Evolutionary conservation across 1,140 invertebrate genomes (phyloP), one percentile per base, ranked within the genome.

Genomic region (Metaphire vulgaris): DNA sequence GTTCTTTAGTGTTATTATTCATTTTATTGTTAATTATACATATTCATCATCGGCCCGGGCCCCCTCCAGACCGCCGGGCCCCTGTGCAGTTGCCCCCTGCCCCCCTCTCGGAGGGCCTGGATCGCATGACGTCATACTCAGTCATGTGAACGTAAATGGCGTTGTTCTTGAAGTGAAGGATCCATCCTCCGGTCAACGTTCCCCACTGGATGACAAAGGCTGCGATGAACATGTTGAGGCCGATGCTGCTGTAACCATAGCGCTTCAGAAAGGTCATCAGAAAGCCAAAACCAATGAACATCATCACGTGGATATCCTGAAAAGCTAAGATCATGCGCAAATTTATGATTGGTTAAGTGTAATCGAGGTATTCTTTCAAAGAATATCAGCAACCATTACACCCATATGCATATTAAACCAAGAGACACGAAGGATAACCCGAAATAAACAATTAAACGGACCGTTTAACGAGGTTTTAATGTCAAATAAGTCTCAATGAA

Each of bases 251-350:
- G 87, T 92, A 94, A 33, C 93, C 91, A 83, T 96, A 97, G 80
- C 90, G 90, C 81, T 91, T 91, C 32, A 97, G 85, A 83, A 96
- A 97, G 0, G 93, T 95, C 93, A 97, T 97, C 72, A 97, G 87
- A 82, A 95, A 97, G 0, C 94, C 95, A 82, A 97, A 96, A 78
- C 95, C 95, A 80, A 97, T 89, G 87, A 95, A 96, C 81, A 97
- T 94, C 95, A 97, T 96, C 2, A 95, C 92, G 86, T 81, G 79
- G n/a, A 81, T 78, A 72, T 81, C 79, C 70, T 81, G 79, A 72
- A 81, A 81, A 67, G 80, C 80, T 81, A 34, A 12, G 26, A 71
- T 31, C 2, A 16, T 6, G 21, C 6, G 21, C 41, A 56, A 56
- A 56, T n/a, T n/a, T n/a, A n/a, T n/a, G n/a, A n/a, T n/a, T n/a